phyloP scores from a whole-genome alignment of 2,113 vertebrate genomes.

The Gila orcuttii region DNA sequence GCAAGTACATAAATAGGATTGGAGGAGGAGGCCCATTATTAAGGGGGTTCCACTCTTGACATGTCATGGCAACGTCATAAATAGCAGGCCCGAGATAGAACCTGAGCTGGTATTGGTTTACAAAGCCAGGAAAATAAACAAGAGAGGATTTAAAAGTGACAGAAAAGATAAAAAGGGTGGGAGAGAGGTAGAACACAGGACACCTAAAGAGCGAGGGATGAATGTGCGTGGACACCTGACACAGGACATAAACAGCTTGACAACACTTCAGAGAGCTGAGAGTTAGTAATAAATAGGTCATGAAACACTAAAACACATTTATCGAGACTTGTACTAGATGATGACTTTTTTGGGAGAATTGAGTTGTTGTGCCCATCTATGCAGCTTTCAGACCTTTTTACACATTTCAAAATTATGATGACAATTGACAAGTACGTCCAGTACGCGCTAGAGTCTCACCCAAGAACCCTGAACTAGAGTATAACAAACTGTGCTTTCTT shows the following conservation, averaged over 20 bases:
- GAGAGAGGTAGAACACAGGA: neutral
- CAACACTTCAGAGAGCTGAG: neutral
- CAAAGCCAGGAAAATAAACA: constrained; percentile 48
- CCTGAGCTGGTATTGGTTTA: constrained; percentile 51
- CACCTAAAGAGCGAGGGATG: neutral
- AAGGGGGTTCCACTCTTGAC: constrained; percentile 55
- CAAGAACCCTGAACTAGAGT: constrained; percentile 18
- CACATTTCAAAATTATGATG: neutral
- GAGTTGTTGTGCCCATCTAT: neutral
- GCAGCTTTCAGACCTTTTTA: neutral
- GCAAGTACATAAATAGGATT: constrained; percentile 1
- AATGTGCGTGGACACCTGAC: neutral
- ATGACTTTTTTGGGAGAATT: neutral
- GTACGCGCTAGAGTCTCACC: neutral
- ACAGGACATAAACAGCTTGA: constrained; percentile 22
- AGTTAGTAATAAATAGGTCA: neutral
- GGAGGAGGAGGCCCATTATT: constrained; percentile 37
- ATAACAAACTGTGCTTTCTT: constrained; percentile 22
- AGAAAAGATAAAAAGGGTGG: constrained; percentile 28
- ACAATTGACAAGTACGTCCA: neutral
- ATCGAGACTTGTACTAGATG: neutral
- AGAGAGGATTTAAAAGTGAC: constrained; percentile 35
- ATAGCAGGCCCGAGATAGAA: constrained; percentile 55
- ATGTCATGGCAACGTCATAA: constrained; percentile 60
- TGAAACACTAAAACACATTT: neutral